Evolutionary conservation across 1,140 invertebrate species (phyloP), one percentile per base, ranked within the genome.

Genomic region (Epicauta chinensis): DNA sequence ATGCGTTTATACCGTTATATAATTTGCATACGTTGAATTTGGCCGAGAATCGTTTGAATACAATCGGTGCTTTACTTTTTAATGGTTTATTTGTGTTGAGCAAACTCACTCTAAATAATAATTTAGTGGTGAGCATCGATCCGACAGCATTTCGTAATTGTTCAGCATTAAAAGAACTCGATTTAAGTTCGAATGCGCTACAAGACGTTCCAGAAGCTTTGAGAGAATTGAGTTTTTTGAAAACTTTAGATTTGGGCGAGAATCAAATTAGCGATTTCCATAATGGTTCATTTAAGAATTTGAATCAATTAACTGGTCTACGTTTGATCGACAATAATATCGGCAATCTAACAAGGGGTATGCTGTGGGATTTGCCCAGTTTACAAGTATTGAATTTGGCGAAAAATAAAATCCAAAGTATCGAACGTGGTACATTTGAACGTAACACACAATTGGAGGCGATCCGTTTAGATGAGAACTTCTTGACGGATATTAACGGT

Each of bases 91-190:
- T 86, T 69, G 86, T 91, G 12, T 72, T 93, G 4, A 89, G 82
- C 59, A 87, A 90, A 68, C 73, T 94, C 11, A 89, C 85, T 7
- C 73, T 93, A 1, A 91, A 91, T 62, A 87, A 88, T 55, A 94
- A 94, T 74, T 73, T 84, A 46, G 81, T 95, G 11, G 80, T 82
- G n/a, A 81, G 75, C 54, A 79, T 94, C 51, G 87, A 92, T 67
- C 73, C 79, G 9, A 81, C 87, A 58, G 85, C 92, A n/a, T 94
- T 94, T 64, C 83, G 82, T 71, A 97, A 93, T 71, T 89, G 89
- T 64, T 91, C 89, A 3, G 87, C 88, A 59, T 73, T 95, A n/a
- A 90, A 90, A 71, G 90, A 93, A 62, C 73, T 97, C 2, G 89
- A 93, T 73, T 74, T 96, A 15, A 87, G 89, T 64, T 84, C 87